phyloP scores from a whole-genome alignment of 2,113 vertebrate genomes.

The Cebus imitator region DNA sequence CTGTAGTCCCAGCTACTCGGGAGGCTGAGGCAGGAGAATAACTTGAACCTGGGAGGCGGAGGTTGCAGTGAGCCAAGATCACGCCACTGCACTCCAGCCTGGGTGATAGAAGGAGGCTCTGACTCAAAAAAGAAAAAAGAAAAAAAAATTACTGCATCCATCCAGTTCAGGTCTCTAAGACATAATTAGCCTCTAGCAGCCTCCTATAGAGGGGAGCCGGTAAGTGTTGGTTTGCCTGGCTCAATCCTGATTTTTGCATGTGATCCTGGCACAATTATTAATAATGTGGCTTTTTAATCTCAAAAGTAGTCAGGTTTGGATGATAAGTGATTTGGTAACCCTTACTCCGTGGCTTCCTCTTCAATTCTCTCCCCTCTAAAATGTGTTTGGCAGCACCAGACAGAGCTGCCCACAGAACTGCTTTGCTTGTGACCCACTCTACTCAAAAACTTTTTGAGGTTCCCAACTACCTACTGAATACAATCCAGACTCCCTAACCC shows the following conservation, averaged over 20 bases:
- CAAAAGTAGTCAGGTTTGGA: neutral
- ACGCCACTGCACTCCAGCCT: too few relatives aligned
- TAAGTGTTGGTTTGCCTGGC: neutral
- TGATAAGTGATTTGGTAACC: too few relatives aligned
- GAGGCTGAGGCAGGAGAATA: too few relatives aligned
- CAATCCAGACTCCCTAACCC: neutral
- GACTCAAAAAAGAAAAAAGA: neutral
- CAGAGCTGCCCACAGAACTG: neutral
- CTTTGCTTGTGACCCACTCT: neutral
- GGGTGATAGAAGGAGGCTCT: too few relatives aligned
- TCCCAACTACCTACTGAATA: neutral
- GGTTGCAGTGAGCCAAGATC: too few relatives aligned
- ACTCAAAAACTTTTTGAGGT: neutral
- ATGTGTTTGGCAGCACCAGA: neutral
- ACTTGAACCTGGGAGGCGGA: too few relatives aligned
- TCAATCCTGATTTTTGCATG: neutral
- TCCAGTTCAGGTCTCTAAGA: neutral
- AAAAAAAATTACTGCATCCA: neutral
- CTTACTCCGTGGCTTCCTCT: neutral
- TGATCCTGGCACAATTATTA: neutral
- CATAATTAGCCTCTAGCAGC: neutral
- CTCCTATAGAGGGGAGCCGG: rapidly evolving
- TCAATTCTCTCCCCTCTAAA: neutral
- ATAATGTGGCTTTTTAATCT: neutral
- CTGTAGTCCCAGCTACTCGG: too few relatives aligned